Evolutionary conservation across 1,140 invertebrate species (phyloP).

Genomic region (Calliphora vicina): DNA sequence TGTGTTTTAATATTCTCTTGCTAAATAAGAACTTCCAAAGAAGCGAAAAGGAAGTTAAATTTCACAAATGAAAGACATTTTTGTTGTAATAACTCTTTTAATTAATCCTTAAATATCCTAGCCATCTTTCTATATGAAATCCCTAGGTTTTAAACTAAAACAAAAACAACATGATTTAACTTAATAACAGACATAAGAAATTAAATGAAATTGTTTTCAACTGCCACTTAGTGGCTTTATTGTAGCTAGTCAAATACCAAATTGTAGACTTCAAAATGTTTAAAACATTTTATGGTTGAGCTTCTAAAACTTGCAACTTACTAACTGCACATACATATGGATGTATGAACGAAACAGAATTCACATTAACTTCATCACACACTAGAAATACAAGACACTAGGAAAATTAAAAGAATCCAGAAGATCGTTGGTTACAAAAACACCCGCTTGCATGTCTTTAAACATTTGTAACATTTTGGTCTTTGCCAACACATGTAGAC

Average conservation of each 20-base stretch:
- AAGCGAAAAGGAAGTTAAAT: no score
- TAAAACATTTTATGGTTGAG: background rate
- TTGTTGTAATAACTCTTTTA: background rate
- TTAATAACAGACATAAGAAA: background rate
- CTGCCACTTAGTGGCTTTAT: background rate
- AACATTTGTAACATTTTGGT: conserved; percentile 9
- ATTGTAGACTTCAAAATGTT: background rate
- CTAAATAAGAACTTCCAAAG: no score
- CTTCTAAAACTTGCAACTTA: no score
- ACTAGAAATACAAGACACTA: background rate
- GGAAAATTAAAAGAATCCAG: background rate
- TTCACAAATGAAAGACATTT: no score
- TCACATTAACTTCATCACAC: background rate
- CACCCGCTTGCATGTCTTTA: conserved; percentile 1
- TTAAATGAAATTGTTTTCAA: background rate
- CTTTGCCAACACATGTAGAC: background rate
- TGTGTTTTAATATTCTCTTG: no score
- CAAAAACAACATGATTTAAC: background rate
- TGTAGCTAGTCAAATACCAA: background rate
- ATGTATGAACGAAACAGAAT: background rate
- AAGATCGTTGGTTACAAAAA: background rate
- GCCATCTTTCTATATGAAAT: background rate
- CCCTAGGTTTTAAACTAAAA: no score
- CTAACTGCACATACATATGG: no score
- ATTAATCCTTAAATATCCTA: background rate